Conservation (phyloP, 92 coral and sea anemone species). For the Chrysogorgia sp. region DNA sequence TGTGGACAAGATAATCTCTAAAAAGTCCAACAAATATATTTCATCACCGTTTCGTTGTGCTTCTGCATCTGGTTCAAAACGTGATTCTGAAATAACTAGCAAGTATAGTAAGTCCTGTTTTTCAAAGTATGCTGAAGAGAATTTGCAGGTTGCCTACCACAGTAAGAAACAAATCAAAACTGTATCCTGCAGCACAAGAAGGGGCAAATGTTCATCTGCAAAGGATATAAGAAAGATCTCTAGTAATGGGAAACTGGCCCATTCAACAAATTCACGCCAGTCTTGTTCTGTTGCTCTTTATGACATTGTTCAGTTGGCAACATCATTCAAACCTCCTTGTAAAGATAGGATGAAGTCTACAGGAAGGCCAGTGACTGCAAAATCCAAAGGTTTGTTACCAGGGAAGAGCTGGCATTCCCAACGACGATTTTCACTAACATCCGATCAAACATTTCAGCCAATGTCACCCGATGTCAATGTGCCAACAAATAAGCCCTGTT, state of each 20-base stretch:
- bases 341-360: conserved; percentile 28
- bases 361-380: conserved; percentile 26
- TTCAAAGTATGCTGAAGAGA: background rate
- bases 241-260: background rate
- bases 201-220: background rate
- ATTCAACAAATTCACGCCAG: background rate
- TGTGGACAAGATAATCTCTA: background rate
- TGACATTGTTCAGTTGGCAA: conserved; percentile 27
- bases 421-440: conserved; percentile 78
- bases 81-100: background rate
- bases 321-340: conserved; percentile 23
- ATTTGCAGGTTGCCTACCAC: background rate
- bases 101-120: background rate
- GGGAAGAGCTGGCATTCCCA: conserved; percentile 87
- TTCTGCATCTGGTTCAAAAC: background rate
- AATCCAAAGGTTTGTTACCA: conserved; percentile 73
- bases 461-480: background rate
- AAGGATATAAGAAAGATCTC: background rate
- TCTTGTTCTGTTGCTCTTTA: conserved; percentile 1
- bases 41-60: too few relatives aligned
- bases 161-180: background rate
- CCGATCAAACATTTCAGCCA: conserved; percentile 41
- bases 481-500: background rate
- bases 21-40: background rate
- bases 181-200: background rate